phyloP scores from a whole-genome alignment of 2,113 vertebrate species.

The Capreolus pygargus region DNA sequence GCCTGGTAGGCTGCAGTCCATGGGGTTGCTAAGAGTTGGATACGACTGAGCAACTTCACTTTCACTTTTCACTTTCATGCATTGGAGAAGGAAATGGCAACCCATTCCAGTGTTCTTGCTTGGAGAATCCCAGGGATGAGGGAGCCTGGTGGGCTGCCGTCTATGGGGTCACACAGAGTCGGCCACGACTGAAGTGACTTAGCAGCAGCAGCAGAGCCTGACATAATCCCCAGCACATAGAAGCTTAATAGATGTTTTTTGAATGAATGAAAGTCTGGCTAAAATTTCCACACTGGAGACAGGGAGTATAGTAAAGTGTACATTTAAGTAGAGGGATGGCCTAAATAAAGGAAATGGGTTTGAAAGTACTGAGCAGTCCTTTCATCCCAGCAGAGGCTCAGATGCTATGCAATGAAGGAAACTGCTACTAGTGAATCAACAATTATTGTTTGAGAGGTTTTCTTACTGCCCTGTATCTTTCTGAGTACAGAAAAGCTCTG shows the following conservation, averaged over 20 bases:
- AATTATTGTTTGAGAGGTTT: background rate
- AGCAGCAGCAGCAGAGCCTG: background rate
- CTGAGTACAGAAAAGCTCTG: background rate
- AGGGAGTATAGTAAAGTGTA: background rate
- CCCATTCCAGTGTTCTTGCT: too few species aligned
- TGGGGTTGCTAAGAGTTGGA: too few species aligned
- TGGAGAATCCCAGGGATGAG: too few species aligned
- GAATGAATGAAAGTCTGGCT: background rate
- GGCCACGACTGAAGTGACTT: too few species aligned
- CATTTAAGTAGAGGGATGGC: background rate
- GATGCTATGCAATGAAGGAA: background rate
- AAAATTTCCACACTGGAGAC: background rate
- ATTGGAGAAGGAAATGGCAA: too few species aligned
- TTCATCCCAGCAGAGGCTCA: background rate
- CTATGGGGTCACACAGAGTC: too few species aligned
- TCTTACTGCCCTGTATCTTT: background rate
- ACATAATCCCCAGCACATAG: background rate
- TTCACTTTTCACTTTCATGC: too few species aligned
- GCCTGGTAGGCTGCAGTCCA: too few species aligned
- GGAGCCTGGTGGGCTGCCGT: too few species aligned
- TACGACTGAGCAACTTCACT: too few species aligned
- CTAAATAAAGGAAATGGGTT: background rate
- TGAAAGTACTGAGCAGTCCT: background rate
- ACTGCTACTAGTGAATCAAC: background rate
- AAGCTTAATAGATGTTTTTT: background rate